Evolutionary conservation across 1,140 invertebrate genomes (phyloP), one percentile per base, ranked within the genome.

Genomic region (Carcinoscorpius rotundicauda): DNA sequence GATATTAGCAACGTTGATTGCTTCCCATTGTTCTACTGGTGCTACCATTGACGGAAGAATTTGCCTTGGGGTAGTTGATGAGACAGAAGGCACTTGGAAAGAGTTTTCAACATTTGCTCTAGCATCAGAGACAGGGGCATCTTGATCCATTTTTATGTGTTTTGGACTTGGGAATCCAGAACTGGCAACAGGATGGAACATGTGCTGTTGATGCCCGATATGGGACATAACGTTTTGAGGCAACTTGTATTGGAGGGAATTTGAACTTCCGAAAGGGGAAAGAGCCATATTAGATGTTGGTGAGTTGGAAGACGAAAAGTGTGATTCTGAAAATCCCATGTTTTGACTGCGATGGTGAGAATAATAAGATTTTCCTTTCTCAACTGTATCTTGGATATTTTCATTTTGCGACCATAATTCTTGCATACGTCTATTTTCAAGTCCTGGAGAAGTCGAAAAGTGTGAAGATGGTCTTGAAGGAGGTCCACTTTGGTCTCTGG

Each of bases 51-150:
- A 62, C 53, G 61, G 10, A n/a, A 65, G 60, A 5, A 59, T 51
- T n/a, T 66, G 68, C 4, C 67, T 64, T 9, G 67, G 60, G 51
- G 67, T 68, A 51, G 69, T 70, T 62, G 69, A 70, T 64, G 68
- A 70, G 52, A 68, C 67, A 49, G 71, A 72, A 71, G 71, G 71
- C 71, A 72, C 71, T 72, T 72, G 71, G 66, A 71, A 70, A 57
- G 70, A 67, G 61, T 69, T 71, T 53, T 71, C 70, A 58, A 62
- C 51, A 63, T 64, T 60, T 53, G 63, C 64, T 59, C 68, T 52
- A 52, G 63, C 49, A 11, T 66, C 65, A n/a, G 62, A 50, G 48
- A 66, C 64, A 10, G 55, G 58, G 11, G 58, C 62, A 55, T 51
- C 58, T 49, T 62, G 51, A 56, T 70, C 69, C 11, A 69, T 51